Evolutionary conservation across 37 sponge, comb jelly and placozoan species (phyloP).

Genomic region (Aphrocallistes beatrix): DNA sequence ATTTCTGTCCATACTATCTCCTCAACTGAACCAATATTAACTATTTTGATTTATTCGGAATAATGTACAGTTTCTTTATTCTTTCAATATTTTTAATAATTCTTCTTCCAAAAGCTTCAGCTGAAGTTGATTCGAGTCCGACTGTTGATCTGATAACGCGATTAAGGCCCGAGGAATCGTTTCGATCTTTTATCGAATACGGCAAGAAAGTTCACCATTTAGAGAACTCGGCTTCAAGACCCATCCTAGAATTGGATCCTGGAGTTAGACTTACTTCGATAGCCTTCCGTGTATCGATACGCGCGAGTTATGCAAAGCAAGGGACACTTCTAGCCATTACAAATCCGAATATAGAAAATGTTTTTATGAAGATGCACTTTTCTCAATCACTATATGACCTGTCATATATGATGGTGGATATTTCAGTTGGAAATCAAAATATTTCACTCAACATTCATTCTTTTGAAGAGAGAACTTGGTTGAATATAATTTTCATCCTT

Average conservation of each 20-base stretch:
- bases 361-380: background rate
- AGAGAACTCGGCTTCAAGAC: background rate
- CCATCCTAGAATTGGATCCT: background rate
- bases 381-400: background rate
- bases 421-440: background rate
- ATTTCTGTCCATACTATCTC: no score
- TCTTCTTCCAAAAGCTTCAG: no score
- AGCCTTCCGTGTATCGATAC: slow-evolving; percentile 13
- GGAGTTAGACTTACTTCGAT: background rate
- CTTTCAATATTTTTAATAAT: no score
- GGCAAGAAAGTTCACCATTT: background rate
- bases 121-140: no score
- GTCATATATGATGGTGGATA: background rate
- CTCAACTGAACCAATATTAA: no score
- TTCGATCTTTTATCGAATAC: background rate
- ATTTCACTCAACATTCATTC: background rate
- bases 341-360: background rate
- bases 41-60: no score
- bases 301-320: background rate
- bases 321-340: slow-evolving; percentile 5
- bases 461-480: background rate
- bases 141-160: background rate
- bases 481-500: background rate
- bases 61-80: no score
- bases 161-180: background rate